These are phyloP conservation scores for Alfaro cultratus DNA, from an alignment of 2,797 vertebrate species.

Conservation along the genomic window DNA sequence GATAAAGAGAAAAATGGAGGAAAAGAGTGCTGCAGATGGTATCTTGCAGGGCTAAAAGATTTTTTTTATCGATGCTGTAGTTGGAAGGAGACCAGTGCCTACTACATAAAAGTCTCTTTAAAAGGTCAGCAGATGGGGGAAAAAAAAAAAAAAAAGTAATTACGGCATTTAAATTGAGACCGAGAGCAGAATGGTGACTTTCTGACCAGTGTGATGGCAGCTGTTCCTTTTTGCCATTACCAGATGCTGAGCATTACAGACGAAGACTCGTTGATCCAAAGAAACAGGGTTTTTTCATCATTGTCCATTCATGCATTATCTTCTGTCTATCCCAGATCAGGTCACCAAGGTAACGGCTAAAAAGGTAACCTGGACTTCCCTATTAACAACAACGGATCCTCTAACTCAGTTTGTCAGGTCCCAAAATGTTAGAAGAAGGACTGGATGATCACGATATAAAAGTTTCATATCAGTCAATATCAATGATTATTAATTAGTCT, in stretches of 20 bases:
- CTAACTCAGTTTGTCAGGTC: not conserved
- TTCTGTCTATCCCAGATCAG: not conserved
- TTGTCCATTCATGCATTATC: not conserved
- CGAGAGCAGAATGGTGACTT: constrained; percentile 11
- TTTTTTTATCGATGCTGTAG: constrained; percentile 9
- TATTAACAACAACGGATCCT: not conserved
- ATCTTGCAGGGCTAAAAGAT: constrained; percentile 4
- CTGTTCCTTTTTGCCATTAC: constrained; percentile 1
- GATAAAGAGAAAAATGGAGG: constrained; percentile 27
- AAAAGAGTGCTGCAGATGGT: constrained; percentile 21
- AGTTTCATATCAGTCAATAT: too few relatives aligned
- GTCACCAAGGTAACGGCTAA: not conserved
- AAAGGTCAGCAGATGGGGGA: not conserved
- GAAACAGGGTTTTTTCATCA: not conserved
- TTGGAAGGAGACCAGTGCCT: not conserved
- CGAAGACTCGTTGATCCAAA: not conserved
- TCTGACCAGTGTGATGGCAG: not conserved
- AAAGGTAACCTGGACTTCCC: not conserved
- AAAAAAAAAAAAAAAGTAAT: not conserved
- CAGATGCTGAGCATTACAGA: not conserved
- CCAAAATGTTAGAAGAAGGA: not conserved
- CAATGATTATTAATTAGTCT: too few relatives aligned
- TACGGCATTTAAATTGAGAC: not conserved
- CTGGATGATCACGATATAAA: too few relatives aligned
- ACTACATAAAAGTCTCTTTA: not conserved